A percentile compares a stretch with the other conserved stretches of the same genome.
Conservation (phyloP, 2,888 invertebrate genomes). For the Zeuzera pyrina region DNA sequence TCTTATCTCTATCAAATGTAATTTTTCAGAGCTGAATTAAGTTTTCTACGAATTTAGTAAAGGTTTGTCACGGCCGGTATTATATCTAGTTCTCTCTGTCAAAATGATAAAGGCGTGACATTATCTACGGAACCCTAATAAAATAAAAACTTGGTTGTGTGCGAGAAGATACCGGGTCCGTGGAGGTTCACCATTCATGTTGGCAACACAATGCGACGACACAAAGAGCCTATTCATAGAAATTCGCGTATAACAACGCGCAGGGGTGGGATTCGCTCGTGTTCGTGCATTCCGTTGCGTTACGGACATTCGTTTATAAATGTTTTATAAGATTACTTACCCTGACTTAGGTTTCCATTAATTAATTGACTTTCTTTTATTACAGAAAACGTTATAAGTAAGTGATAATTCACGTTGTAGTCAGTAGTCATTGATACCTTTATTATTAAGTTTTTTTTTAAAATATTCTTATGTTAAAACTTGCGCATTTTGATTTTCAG, state of each 20-base stretch:
- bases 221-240: constrained; percentile 38
- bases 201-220: constrained; percentile 29
- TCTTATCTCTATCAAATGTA: too few species aligned
- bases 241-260: constrained; percentile 25
- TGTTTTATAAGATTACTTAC: too few species aligned
- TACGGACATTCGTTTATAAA: constrained; percentile 1
- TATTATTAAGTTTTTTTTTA: too few species aligned
- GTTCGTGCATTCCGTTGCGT: constrained; percentile 8
- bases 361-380: too few species aligned
- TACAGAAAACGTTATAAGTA: too few species aligned
- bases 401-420: too few species aligned
- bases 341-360: too few species aligned
- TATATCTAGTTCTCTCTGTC: constrained; percentile 11
- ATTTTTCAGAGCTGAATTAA: too few species aligned
- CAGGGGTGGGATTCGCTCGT: constrained; percentile 9
- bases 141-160: constrained; percentile 22
- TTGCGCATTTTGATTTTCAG: too few species aligned
- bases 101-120: constrained; percentile 5
- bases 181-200: constrained; percentile 26
- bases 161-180: constrained; percentile 25
- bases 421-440: too few species aligned
- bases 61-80: neutral
- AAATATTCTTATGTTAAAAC: too few species aligned
- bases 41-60: too few species aligned
- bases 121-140: constrained; percentile 20